phyloP scores from a whole-genome alignment of 2,797 vertebrate species.

The Acropternis orthonyx region DNA sequence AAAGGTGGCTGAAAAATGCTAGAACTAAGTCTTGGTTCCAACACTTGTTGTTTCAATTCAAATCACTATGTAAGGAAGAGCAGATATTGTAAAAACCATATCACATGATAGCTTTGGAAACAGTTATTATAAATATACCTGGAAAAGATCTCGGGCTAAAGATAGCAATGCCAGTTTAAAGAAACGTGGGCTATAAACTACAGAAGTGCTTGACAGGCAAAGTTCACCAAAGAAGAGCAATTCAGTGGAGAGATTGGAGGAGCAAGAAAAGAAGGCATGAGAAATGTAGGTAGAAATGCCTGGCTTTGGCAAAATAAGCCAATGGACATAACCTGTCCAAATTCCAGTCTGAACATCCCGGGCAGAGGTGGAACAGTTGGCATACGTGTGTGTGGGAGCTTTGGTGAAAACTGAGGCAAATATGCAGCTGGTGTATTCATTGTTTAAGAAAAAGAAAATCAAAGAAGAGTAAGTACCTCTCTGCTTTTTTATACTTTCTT shows the following conservation, averaged over 20 bases:
- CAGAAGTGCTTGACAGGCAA: background rate
- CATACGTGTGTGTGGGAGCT: background rate
- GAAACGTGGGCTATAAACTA: background rate
- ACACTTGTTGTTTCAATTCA: background rate
- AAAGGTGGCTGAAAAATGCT: background rate
- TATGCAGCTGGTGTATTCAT: background rate
- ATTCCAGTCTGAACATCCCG: background rate
- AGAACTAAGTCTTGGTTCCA: background rate
- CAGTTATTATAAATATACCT: background rate
- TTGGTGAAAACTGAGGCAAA: background rate
- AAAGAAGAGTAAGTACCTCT: background rate
- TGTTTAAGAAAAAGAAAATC: background rate
- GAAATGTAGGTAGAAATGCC: background rate
- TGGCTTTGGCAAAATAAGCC: background rate
- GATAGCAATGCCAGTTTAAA: background rate
- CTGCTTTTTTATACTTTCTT: background rate
- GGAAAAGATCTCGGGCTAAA: background rate
- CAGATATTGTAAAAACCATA: background rate
- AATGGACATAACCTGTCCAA: no score
- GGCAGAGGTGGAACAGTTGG: background rate
- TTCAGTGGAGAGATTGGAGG: background rate
- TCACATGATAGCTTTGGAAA: background rate
- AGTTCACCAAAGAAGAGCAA: background rate
- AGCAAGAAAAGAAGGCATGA: background rate
- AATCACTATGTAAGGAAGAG: background rate